Percentiles rank a stretch among this genome's conserved stretches.
phyloP scores from a whole-genome alignment of 2,888 invertebrate species.

The Coenonympha arcania region DNA sequence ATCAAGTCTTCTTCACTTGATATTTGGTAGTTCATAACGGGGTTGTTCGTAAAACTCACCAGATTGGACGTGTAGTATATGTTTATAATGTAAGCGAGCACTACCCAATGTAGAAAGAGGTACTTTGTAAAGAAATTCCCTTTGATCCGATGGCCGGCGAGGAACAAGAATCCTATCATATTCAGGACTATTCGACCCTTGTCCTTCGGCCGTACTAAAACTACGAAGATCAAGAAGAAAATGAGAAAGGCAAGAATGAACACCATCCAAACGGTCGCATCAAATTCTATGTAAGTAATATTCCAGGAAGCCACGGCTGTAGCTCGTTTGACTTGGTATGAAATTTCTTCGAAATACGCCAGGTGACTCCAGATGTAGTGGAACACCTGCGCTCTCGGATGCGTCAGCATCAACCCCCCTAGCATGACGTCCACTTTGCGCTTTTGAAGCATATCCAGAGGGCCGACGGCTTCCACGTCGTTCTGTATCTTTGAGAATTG shows the following conservation, averaged over 20 bases:
- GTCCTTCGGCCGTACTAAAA: constrained; percentile 31
- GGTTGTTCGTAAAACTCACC: constrained; percentile 39
- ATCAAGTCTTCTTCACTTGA: constrained; percentile 32
- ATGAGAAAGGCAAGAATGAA: constrained; percentile 31
- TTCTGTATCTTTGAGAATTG: constrained; percentile 26
- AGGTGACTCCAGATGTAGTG: constrained; percentile 37
- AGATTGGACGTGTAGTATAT: constrained; percentile 41
- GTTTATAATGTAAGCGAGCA: constrained; percentile 43
- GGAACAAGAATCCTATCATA: constrained; percentile 37
- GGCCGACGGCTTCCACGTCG: constrained; percentile 35
- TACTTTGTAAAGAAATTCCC: constrained; percentile 28
- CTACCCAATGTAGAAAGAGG: constrained; percentile 41
- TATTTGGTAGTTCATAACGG: constrained; percentile 40
- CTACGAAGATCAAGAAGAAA: constrained; percentile 32
- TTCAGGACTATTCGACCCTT: constrained; percentile 33
- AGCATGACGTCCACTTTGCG: constrained; percentile 31
- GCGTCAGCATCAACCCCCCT: constrained; percentile 33
- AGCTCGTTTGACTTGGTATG: constrained; percentile 40
- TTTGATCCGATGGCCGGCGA: constrained; percentile 31
- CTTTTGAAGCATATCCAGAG: constrained; percentile 29
- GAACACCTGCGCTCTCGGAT: constrained; percentile 34
- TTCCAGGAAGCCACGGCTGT: constrained; percentile 34
- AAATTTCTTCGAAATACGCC: constrained; percentile 38
- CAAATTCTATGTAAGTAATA: constrained; percentile 40
- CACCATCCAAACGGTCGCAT: constrained; percentile 36